These are phyloP conservation scores for Pipa parva DNA, from an alignment of 2,113 vertebrate species.

Conservation along the genomic window DNA sequence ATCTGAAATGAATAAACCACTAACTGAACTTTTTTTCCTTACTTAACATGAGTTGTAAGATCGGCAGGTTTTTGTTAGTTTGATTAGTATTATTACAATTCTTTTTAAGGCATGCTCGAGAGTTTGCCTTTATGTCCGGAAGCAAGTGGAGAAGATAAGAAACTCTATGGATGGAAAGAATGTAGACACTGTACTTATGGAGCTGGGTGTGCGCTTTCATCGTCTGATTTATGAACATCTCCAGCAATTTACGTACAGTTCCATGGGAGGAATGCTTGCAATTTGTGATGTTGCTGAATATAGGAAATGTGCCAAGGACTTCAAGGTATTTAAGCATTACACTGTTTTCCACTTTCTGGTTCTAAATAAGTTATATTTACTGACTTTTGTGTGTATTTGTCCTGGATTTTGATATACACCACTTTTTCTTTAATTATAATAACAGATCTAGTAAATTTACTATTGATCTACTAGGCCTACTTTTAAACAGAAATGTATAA, in stretches of 20 bases:
- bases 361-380: no score
- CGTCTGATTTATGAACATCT: conserved; percentile 94
- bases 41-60: no score
- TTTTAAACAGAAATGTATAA: no score
- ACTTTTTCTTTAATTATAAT: no score
- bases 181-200: conserved; percentile 92
- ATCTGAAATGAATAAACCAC: no score
- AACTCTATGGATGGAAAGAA: conserved; percentile 98
- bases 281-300: conserved; percentile 98
- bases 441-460: no score
- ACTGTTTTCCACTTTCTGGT: neutral
- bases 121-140: conserved; percentile 88
- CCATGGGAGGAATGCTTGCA: conserved; percentile 97
- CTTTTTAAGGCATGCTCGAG: conserved; percentile 85
- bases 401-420: no score
- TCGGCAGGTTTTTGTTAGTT: neutral
- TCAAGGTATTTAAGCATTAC: conserved; percentile 64
- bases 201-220: conserved; percentile 94
- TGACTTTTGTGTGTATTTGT: no score
- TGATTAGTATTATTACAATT: neutral
- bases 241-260: conserved; percentile 96
- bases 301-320: conserved; percentile 94
- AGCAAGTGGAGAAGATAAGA: conserved; percentile 91
- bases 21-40: no score
- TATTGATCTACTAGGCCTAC: no score